Percentiles rank a stretch among this genome's conserved stretches.
Evolutionary conservation across 2,113 vertebrate species (phyloP).

Genomic region (Bungarus multicinctus): DNA sequence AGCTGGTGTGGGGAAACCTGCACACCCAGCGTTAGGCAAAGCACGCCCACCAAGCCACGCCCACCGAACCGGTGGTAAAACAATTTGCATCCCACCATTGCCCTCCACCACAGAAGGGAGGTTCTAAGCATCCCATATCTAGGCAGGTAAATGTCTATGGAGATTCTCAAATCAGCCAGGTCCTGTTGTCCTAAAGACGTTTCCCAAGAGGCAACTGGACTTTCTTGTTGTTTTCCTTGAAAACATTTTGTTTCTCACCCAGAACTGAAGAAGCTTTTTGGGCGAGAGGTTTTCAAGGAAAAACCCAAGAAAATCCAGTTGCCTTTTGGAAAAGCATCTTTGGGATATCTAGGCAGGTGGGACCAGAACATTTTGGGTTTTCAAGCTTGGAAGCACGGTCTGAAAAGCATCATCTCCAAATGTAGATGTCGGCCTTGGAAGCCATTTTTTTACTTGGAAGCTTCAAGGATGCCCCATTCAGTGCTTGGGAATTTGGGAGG

Average conservation of each 20-base stretch:
- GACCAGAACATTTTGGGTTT: not conserved
- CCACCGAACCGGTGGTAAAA: too few relatives aligned
- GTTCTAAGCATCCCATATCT: not conserved
- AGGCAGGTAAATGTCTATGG: not conserved
- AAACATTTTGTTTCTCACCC: not conserved
- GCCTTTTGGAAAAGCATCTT: not conserved
- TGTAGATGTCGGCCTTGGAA: too few relatives aligned
- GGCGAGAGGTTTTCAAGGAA: not conserved
- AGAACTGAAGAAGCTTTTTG: not conserved
- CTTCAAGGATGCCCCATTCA: too few relatives aligned
- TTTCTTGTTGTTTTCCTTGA: not conserved
- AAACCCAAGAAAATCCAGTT: not conserved
- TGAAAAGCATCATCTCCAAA: not conserved
- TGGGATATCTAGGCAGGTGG: not conserved
- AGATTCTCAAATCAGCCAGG: not conserved
- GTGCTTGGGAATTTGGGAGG: too few relatives aligned
- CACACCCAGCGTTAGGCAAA: too few relatives aligned
- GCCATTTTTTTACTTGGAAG: too few relatives aligned
- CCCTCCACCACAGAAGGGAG: not conserved
- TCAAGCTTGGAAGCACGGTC: not conserved
- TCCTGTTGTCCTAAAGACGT: not conserved
- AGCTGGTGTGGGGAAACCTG: too few relatives aligned
- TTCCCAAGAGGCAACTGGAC: not conserved
- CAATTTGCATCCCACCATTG: too few relatives aligned
- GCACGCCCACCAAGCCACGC: too few relatives aligned